Conservation (phyloP, 2,888 invertebrate genomes). For the Lottia scabra region DNA sequence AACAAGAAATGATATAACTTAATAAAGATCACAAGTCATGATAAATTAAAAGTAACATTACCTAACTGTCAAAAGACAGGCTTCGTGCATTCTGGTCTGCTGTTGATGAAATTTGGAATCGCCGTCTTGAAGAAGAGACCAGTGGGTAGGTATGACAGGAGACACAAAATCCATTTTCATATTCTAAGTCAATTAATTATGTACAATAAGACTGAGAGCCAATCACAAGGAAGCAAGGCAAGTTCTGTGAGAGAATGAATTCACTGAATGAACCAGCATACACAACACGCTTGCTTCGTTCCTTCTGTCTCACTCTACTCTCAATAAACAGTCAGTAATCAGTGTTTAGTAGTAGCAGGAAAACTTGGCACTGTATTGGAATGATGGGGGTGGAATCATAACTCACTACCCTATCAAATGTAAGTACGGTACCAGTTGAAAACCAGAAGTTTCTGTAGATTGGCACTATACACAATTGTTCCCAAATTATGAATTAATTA, state of each 20-base stretch:
- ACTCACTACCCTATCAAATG: constrained; percentile 1
- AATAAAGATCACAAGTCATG: background rate
- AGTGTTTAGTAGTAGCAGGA: too few relatives aligned
- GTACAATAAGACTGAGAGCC: constrained; percentile 3
- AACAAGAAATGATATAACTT: too few relatives aligned
- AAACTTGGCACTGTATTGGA: background rate
- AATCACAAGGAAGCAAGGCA: background rate
- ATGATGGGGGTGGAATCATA: background rate
- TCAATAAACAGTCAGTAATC: too few relatives aligned
- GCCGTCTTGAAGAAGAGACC: background rate
- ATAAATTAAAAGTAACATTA: background rate
- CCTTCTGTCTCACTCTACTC: too few relatives aligned
- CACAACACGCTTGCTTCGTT: background rate
- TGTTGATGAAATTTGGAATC: background rate
- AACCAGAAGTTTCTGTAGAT: too few relatives aligned
- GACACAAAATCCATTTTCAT: constrained; percentile 5
- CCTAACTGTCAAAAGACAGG: constrained; percentile 3
- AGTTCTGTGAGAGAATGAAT: constrained; percentile 4
- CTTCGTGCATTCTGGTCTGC: background rate
- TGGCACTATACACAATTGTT: too few relatives aligned
- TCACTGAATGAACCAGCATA: background rate
- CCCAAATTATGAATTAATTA: too few relatives aligned
- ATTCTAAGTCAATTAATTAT: constrained; percentile 5
- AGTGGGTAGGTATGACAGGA: background rate
- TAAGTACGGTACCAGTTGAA: background rate